phyloP scores from a whole-genome alignment of 2,113 vertebrate species.

The Eonycteris spelaea region DNA sequence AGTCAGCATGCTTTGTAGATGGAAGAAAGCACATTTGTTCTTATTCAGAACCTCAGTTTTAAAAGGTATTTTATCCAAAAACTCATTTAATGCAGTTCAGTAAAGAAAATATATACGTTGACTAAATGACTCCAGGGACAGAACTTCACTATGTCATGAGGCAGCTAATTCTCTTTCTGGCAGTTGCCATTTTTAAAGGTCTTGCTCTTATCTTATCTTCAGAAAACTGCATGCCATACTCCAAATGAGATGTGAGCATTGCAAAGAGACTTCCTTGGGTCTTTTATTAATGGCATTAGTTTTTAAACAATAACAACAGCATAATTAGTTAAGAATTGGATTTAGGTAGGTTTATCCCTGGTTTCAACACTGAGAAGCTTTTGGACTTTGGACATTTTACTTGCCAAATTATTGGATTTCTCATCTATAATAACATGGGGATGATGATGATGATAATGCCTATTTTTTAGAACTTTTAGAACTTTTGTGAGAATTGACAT shows the following conservation, averaged over 20 bases:
- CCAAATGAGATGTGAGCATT: background rate
- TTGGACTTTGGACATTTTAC: background rate
- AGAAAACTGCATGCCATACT: background rate
- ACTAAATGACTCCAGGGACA: background rate
- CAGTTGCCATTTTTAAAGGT: background rate
- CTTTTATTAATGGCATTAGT: background rate
- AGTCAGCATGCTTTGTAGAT: background rate
- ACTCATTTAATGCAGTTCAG: background rate
- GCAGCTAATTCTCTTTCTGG: background rate
- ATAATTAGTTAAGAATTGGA: background rate
- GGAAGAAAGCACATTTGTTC: background rate
- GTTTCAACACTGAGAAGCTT: background rate
- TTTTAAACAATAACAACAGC: background rate
- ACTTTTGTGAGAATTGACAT: background rate
- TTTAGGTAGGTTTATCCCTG: background rate
- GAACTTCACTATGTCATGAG: background rate
- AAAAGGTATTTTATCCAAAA: background rate
- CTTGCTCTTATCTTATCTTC: background rate
- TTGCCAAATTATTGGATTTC: background rate
- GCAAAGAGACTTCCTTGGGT: background rate
- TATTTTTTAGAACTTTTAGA: background rate
- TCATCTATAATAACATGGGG: background rate
- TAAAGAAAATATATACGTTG: background rate
- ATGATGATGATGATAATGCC: background rate
- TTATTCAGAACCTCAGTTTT: background rate